Conservation (phyloP, 2,797 vertebrate genomes). For the Paramormyrops hopkinsi region DNA sequence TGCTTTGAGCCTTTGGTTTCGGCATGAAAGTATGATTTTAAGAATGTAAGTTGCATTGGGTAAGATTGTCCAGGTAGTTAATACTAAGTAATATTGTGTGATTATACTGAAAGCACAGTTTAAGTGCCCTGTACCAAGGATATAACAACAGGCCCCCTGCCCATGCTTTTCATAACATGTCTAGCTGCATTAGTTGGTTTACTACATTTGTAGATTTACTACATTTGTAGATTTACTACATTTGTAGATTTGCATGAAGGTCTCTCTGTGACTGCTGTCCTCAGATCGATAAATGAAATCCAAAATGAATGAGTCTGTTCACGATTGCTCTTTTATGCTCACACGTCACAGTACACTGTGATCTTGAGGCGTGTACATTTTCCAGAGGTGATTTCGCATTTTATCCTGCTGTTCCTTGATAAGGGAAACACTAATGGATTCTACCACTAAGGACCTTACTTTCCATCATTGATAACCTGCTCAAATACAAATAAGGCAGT, state of each 20-base stretch:
- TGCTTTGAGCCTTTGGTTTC: neutral
- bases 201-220: neutral
- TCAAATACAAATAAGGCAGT: neutral
- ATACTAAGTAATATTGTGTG: neutral
- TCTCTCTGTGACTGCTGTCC: neutral
- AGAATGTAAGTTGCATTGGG: neutral
- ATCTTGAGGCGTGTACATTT: neutral
- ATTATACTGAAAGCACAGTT: neutral
- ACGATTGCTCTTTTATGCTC: neutral
- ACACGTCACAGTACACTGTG: neutral
- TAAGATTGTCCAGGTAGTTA: neutral
- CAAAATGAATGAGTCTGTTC: neutral
- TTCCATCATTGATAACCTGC: conserved; percentile 5
- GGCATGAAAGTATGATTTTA: neutral
- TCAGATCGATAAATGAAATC: neutral
- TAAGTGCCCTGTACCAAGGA: neutral
- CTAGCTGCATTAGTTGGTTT: neutral
- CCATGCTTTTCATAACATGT: neutral
- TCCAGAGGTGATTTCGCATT: neutral
- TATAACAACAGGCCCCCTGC: neutral
- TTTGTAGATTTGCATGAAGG: neutral
- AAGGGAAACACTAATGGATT: neutral
- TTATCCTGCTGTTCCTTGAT: neutral
- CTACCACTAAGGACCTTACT: neutral
- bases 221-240: neutral